Conservation (phyloP, 2,113 vertebrate species). For the Cygnus atratus region DNA sequence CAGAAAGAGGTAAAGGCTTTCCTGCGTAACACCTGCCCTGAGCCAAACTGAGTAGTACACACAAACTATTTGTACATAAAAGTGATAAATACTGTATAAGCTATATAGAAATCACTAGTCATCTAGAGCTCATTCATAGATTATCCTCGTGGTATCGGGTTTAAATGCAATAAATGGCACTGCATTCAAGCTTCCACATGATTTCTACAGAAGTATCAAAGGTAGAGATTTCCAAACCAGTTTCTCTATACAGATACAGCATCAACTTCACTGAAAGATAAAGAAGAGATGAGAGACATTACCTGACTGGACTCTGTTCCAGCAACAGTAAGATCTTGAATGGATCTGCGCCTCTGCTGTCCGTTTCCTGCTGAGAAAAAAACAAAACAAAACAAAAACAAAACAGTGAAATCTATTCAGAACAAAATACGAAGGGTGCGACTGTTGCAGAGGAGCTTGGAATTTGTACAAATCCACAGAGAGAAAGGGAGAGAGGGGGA, state of each 20-base stretch:
- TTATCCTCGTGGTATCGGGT: not conserved
- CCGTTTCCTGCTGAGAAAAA: conserved; percentile 85
- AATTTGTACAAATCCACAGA: conserved; percentile 76
- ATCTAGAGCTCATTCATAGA: conserved; percentile 19
- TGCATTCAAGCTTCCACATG: not conserved
- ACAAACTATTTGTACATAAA: not conserved
- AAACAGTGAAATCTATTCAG: conserved; percentile 68
- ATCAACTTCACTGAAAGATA: conserved; percentile 22
- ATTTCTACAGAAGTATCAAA: not conserved
- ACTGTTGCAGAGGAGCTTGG: conserved; percentile 71
- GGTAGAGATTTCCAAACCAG: not conserved
- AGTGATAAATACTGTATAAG: not conserved
- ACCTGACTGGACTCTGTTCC: conserved; percentile 94
- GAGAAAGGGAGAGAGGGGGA: conserved; percentile 61
- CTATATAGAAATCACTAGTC: not conserved
- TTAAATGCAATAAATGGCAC: not conserved
- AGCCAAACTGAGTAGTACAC: not conserved
- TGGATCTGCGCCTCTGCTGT: conserved; percentile 92
- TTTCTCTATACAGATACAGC: not conserved
- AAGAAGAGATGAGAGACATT: conserved; percentile 51
- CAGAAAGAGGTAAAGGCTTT: not conserved
- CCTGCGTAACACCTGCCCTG: not conserved
- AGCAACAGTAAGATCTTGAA: conserved; percentile 92
- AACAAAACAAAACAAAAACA: conserved; percentile 58
- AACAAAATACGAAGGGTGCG: conserved; percentile 44